Evolutionary conservation across 1,140 invertebrate species (phyloP).

Genomic region (Chionoecetes opilio): DNA sequence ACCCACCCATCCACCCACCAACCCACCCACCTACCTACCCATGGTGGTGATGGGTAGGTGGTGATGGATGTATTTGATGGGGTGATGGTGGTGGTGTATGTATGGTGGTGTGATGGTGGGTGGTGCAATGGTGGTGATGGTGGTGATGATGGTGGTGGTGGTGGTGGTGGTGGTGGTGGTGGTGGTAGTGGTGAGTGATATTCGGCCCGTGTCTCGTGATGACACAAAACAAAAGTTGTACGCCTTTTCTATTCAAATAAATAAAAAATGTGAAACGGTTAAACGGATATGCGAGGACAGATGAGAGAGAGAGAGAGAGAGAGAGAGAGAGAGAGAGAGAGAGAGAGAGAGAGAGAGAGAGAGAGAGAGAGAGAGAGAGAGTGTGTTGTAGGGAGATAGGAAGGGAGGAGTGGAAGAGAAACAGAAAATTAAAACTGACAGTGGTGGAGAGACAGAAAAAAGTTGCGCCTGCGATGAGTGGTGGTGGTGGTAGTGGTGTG

Average conservation of each 20-base stretch:
- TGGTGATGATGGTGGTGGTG: neutral
- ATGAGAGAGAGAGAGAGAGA: neutral
- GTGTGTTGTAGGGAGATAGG: neutral
- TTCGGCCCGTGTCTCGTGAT: neutral
- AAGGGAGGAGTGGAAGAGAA: neutral
- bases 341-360: neutral
- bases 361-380: conserved; percentile 54
- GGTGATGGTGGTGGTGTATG: no score
- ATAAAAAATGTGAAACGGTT: no score
- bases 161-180: neutral
- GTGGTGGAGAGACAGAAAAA: neutral
- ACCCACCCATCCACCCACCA: conserved; percentile 14
- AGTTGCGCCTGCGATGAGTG: neutral
- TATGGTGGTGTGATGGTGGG: no score
- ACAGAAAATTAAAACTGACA: no score
- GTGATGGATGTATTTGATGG: no score
- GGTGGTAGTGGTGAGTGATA: neutral
- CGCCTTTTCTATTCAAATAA: neutral
- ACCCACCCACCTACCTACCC: neutral
- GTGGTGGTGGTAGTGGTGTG: neutral
- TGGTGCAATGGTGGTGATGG: neutral
- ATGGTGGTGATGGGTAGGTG: no score
- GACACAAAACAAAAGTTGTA: neutral
- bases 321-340: conserved; percentile 33
- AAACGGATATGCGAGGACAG: no score